A percentile compares a stretch with the other conserved stretches of the same genome.
phyloP scores from a whole-genome alignment of 2,888 invertebrate genomes.

The Exephanes ischioxanthus region DNA sequence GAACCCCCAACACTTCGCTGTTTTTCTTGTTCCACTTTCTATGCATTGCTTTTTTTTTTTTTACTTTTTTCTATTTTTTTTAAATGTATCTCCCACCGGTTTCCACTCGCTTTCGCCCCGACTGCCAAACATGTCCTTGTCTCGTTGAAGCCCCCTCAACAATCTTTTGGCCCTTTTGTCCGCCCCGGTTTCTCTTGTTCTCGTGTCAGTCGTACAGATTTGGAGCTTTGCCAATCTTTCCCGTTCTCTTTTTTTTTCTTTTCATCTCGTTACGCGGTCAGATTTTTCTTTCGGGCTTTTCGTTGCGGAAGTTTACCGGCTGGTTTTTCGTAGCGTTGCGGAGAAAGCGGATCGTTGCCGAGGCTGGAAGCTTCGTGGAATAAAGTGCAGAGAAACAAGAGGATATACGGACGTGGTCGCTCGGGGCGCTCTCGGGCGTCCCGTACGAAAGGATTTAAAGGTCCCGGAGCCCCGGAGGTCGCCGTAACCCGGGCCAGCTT shows the following conservation, averaged over 20 bases:
- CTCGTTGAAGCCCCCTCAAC: conserved; percentile 35
- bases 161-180: conserved; percentile 37
- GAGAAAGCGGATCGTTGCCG: conserved; percentile 2
- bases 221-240: conserved; percentile 55
- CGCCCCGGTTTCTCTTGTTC: conserved; percentile 27
- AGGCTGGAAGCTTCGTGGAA: conserved; percentile 34
- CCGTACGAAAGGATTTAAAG: conserved; percentile 69
- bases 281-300: conserved; percentile 28
- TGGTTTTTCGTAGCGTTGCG: conserved; percentile 25
- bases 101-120: conserved; percentile 43
- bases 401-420: conserved; percentile 29
- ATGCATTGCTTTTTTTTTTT: neutral
- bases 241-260: neutral
- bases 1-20: conserved; percentile 58
- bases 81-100: conserved; percentile 5
- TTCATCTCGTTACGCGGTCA: conserved; percentile 34
- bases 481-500: conserved; percentile 60
- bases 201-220: conserved; percentile 38
- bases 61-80: conserved; percentile 10
- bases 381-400: conserved; percentile 43
- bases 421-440: conserved; percentile 48
- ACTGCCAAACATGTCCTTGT: conserved; percentile 46
- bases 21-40: conserved; percentile 34
- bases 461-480: conserved; percentile 66
- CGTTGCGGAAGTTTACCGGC: conserved; percentile 32